phyloP scores from a whole-genome alignment of 2,888 invertebrate species.

The Ophion ventricosus region DNA sequence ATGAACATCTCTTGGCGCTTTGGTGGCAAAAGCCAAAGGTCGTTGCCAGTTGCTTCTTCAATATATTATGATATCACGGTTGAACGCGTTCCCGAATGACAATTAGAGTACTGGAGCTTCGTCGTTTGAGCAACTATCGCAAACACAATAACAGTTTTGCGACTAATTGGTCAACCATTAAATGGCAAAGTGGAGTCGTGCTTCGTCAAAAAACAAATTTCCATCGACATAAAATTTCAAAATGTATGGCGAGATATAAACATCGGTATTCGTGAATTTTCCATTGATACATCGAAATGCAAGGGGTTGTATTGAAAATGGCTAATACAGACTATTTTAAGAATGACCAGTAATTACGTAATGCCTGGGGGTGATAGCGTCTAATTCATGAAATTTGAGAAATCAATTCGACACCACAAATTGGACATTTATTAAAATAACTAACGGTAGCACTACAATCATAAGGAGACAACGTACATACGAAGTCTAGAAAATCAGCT shows the following conservation, averaged over 20 bases:
- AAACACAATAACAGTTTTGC: neutral
- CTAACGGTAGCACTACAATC: neutral
- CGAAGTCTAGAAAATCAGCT: neutral
- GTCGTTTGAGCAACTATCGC: neutral
- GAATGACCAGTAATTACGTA: too few species aligned
- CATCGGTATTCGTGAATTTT: neutral
- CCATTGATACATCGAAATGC: neutral
- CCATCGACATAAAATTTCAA: neutral
- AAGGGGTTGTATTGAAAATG: neutral
- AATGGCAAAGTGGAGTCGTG: neutral
- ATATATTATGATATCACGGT: neutral
- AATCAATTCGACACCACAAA: neutral
- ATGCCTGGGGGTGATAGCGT: too few species aligned
- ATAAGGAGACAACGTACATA: neutral
- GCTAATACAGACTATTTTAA: neutral
- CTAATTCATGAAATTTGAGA: neutral
- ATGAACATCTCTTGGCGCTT: conserved; percentile 46
- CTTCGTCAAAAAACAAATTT: neutral
- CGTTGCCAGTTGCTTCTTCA: neutral
- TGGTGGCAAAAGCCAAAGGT: neutral
- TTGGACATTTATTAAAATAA: neutral
- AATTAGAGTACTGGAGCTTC: neutral
- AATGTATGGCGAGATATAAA: neutral
- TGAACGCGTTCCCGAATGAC: neutral
- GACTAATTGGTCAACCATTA: neutral